Base-by-base conservation (phyloP, 2,113 vertebrate species). In the Bubo blakistoni region DNA sequence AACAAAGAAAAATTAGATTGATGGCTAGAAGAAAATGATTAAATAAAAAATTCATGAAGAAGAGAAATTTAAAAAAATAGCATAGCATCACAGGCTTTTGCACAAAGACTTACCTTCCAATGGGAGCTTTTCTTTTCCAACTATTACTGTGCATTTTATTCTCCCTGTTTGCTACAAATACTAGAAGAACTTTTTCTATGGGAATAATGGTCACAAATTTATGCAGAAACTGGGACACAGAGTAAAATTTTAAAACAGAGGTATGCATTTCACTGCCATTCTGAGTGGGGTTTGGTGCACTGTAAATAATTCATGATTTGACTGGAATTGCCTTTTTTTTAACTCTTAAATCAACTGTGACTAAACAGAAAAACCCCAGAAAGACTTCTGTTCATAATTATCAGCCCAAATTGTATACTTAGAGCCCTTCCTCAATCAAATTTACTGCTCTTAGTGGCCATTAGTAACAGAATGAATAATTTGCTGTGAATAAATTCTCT, bases 21-120 rank as follows among this genome's bases (percentile, higher is more conserved):
- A 82, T 89, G 78, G 54, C 79, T 76, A 80, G 78, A 84, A 86
- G 85, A 84, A 94, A 95, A 93, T 69, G 20, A 69, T 90, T 79
- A 86, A 90, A 92, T 86, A 93, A 88, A 97, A 94, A 96, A 91
- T 44, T 42, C 13, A 94, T 85, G 80, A 84, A 81, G 62, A 85
- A 54, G 52, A 92, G 47, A 71, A 92, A 94, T 86, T 81, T 27
- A 80, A 88, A 79, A 71, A 67, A 65, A n/a, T 2, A 63, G 25
- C 27, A 7, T 36, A 70, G 18, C 58, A 54, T 40, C 16, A 61
- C 22, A 86, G 29, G 16, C 24, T 61, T 94, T n/a, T 95, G 51
- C 82, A 16, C 47, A 49, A 61, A 54, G 55, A 57, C 57, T 90
- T 40, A 57, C 54, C 26, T 94, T 90, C 42, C 67, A 91, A 36